Base-by-base conservation (phyloP, 2,113 vertebrate genomes). In the Pipa parva region DNA sequence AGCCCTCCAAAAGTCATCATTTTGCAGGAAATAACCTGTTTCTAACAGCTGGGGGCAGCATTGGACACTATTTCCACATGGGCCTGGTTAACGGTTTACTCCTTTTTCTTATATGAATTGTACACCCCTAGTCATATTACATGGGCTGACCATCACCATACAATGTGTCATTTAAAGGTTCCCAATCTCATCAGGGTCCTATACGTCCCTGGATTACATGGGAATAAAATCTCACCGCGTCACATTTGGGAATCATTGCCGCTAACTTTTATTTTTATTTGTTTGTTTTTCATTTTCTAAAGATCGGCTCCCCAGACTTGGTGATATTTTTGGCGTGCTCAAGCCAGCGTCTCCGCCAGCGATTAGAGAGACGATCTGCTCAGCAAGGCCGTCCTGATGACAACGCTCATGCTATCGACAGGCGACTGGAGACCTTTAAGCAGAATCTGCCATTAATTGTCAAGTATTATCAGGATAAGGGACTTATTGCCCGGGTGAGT, bases 401-500 rank as follows among this genome's bases (percentile, higher is more conserved):
- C 61, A 85, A 85, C 17, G 18, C 78, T 54, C 82, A 78, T 1
- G 82, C 83, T 64, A 79, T 85, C 7, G 78, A 80, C 63, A 77
- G 78, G 50, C 64, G 82, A 46, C 72, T 87, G 24, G 82, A 84
- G 45, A 84, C 78, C 3, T 87, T 87, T 71, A 85, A 83, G 65
- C 82, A 79, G 56, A 84, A 85, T 58, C 76, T 81, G 61, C 76
- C 67, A 2, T 69, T 82, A 52, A 83, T 84, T n/a, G 81, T 79
- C 60, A 85, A 87, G 60, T 85, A 87, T 66, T 87, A 87, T 65
- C 85, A 87, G 61, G 85, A 85, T 39, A 80, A 77, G 57, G 80
- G 79, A 7, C 51, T 78, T 18, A 72, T 85, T 9, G 59, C 80
- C 49, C 63, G 79, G 74, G 84, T 86, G 57, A 70, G 71, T 58